Percentiles rank a stretch among this genome's conserved stretches.
phyloP scores from a whole-genome alignment of 2,113 vertebrate genomes.

The Dolichotis patagonum region DNA sequence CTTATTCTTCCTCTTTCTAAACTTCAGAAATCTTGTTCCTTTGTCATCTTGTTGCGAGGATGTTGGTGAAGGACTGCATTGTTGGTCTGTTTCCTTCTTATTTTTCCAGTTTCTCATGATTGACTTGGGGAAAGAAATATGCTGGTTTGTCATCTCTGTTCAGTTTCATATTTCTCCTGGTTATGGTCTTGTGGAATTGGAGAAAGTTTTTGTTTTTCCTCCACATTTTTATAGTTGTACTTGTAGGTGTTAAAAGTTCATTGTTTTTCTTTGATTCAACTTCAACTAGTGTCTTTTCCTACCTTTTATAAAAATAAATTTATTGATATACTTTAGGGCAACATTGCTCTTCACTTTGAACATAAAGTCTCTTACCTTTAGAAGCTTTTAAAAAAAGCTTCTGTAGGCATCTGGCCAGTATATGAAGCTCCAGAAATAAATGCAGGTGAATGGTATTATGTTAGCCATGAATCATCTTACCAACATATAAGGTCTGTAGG shows the following conservation, averaged over 20 bases:
- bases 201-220: neutral
- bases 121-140: neutral
- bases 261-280: neutral
- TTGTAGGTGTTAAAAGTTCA: neutral
- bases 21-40: neutral
- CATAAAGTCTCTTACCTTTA: no score
- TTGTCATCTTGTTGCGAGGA: neutral
- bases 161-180: neutral
- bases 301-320: neutral
- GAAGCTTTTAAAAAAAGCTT: no score
- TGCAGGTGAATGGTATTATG: no score
- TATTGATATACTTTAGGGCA: neutral
- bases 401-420: no score
- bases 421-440: no score
- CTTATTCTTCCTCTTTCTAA: neutral
- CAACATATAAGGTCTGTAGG: no score
- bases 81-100: neutral
- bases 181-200: neutral
- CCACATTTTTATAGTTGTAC: neutral
- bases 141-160: neutral
- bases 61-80: neutral
- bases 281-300: neutral
- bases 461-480: no score
- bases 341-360: neutral
- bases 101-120: neutral